Evolutionary conservation across 2,113 vertebrate genomes (phyloP).

Genomic region (Cyanistes caeruleus): DNA sequence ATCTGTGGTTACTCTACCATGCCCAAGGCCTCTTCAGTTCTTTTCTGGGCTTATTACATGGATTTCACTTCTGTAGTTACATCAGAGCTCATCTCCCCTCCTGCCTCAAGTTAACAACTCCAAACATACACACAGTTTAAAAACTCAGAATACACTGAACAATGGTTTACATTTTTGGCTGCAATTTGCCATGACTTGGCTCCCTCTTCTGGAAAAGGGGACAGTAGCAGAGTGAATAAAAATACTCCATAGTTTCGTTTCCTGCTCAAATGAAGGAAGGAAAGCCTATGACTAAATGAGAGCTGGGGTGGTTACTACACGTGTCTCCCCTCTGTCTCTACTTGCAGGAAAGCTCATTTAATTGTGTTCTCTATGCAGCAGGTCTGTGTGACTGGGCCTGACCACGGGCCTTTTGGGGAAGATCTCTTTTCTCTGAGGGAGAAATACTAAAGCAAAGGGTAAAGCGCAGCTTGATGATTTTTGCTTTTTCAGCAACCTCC

Average conservation of each 20-base stretch:
- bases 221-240: constrained; percentile 11
- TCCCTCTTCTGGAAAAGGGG: constrained; percentile 45
- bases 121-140: neutral
- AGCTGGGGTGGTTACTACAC: neutral
- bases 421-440: neutral
- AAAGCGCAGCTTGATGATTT: neutral
- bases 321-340: neutral
- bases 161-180: neutral
- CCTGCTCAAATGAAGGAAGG: neutral
- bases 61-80: neutral
- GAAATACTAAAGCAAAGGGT: neutral
- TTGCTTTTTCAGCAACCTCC: neutral
- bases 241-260: neutral
- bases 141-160: neutral
- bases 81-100: neutral
- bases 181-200: neutral
- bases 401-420: neutral
- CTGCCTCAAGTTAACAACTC: neutral
- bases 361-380: neutral
- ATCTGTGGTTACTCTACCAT: neutral
- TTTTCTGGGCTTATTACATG: neutral
- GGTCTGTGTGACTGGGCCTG: neutral
- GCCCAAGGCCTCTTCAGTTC: neutral
- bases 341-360: fast-evolving
- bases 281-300: neutral